Percentiles rank a stretch among this genome's conserved stretches.
These are phyloP conservation scores for Sanderia malayensis DNA, from an alignment of 30 jellyfish, hydroid and myxozoan genomes.

Conservation along the genomic window DNA sequence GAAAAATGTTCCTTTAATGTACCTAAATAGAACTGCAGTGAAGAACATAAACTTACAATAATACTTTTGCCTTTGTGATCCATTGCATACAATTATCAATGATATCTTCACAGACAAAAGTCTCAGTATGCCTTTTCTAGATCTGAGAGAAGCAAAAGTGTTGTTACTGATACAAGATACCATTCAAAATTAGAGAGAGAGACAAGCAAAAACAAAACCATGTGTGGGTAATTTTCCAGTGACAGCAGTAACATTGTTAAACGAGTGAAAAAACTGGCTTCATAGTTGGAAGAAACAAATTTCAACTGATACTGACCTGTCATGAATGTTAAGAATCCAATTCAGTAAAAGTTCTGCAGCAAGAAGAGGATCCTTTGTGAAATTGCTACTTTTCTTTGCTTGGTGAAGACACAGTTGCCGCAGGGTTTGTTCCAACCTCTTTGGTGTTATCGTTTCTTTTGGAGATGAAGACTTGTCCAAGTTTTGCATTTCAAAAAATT, in stretches of 20 bases:
- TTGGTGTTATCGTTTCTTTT: conserved; percentile 23
- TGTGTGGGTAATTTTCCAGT: neutral
- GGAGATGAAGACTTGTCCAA: conserved; percentile 17
- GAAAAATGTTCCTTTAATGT: too few species aligned
- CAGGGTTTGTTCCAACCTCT: conserved; percentile 9
- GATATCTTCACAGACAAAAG: conserved; percentile 41
- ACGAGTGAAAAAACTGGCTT: neutral
- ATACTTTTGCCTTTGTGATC: conserved; percentile 50
- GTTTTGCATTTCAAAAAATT: conserved; percentile 38
- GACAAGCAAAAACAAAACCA: neutral
- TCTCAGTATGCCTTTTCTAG: conserved; percentile 34
- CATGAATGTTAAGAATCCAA: conserved; percentile 58
- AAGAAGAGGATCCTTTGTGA: conserved; percentile 6
- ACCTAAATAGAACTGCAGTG: too few species aligned
- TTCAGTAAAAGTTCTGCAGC: conserved; percentile 58
- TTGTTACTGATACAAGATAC: neutral
- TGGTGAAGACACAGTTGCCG: conserved; percentile 25
- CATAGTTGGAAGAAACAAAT: too few species aligned
- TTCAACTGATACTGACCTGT: too few species aligned
- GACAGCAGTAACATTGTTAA: neutral
- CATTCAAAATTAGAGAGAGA: neutral
- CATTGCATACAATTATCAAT: conserved; percentile 32
- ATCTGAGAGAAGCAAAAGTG: conserved; percentile 3
- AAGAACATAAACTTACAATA: conserved; percentile 58
- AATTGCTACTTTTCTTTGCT: conserved; percentile 10